Percentiles rank a stretch among this genome's conserved stretches.
Evolutionary conservation across 2,888 invertebrate species (phyloP).

Genomic region (Cheilosia soror): DNA sequence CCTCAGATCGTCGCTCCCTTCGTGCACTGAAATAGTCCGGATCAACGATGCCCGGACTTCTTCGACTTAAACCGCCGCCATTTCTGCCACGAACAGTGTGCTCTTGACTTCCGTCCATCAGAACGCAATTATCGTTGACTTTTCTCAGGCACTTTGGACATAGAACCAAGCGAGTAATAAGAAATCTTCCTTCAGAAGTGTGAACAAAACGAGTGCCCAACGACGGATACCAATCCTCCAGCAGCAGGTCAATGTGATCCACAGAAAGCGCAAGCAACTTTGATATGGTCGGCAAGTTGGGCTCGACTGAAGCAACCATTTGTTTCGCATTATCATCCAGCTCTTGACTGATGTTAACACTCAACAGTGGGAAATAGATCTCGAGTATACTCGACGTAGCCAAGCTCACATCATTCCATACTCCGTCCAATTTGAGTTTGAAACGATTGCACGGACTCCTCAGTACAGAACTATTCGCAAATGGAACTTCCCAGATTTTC

Average conservation of each 20-base stretch:
- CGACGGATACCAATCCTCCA: slow-evolving; percentile 99
- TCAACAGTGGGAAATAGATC: slow-evolving; percentile 89
- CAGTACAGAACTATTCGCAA: slow-evolving; percentile 85
- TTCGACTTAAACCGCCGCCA: slow-evolving; percentile 44
- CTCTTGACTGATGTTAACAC: slow-evolving; percentile 85
- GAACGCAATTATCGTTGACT: slow-evolving; percentile 77
- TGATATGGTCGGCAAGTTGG: slow-evolving; percentile 91
- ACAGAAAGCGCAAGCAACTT: slow-evolving; percentile 94
- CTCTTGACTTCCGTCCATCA: slow-evolving; percentile 52
- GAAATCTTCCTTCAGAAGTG: slow-evolving; percentile 96
- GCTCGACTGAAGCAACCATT: slow-evolving; percentile 85
- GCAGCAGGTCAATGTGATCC: slow-evolving; percentile 96
- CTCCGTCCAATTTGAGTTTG: slow-evolving; percentile 91
- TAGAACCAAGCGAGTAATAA: slow-evolving; percentile 96
- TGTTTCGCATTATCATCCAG: slow-evolving; percentile 84
- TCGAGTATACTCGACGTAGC: slow-evolving; percentile 93
- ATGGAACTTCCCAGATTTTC: slow-evolving; percentile 91
- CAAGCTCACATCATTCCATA: slow-evolving; percentile 93
- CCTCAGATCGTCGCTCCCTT: slow-evolving; percentile 79
- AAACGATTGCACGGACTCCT: slow-evolving; percentile 86
- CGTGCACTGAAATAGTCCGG: slow-evolving; percentile 74
- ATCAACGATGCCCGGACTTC: slow-evolving; percentile 58
- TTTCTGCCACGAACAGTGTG: slow-evolving; percentile 47
- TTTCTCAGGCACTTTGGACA: slow-evolving; percentile 93
- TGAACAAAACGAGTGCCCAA: slow-evolving; percentile 98